Evolutionary conservation across 2,888 invertebrate genomes (phyloP), one percentile per base, ranked within the genome.

Genomic region (Drosophila hawaiiensis): DNA sequence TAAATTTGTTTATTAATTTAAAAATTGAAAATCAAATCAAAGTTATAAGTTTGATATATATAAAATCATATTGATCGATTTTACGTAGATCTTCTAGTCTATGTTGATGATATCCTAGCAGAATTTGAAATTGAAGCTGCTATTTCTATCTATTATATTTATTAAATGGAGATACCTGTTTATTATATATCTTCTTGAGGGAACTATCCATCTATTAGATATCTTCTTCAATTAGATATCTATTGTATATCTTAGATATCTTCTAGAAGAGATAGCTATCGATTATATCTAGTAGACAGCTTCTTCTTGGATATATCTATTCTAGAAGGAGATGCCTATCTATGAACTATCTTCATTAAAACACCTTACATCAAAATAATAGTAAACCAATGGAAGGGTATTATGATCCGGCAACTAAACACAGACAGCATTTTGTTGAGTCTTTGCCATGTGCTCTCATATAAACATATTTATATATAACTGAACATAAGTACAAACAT

Each of bases 401-500:
- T 28, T 47, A 28, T n/a, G 19, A 55, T 22, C 39, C 33, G 22
- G 2, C 47, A 22, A 37, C 28, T 37, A 39, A 25, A 22, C 14
- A 25, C 16, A 16, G 41, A 50, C 43, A 52, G 16, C 31, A 39
- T 41, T 74, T 43, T 68, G 61, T 74, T 50, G 59, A 49, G 55
- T 74, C 67, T 73, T 39, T 39, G 3, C 59, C 62, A 41, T 33
- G 31, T 56, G 31, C 56, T 4, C 37, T n/a, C 16, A 61, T 31
- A 31, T 59, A 33, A 43, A 43, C 55, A 39, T 53, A 28, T n/a
- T 50, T 60, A 65, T 49, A n/a, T n/a, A 59, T 39, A 54, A n/a
- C 7, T 47, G 9, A 47, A 16, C 47, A 54, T 53, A 29, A 29
- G 14, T 19, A 50, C 10, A 49, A 3, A 28, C 2, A n/a, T 47